Evolutionary conservation across 2,888 invertebrate genomes (phyloP).

Genomic region (Clitarchus hookeri): DNA sequence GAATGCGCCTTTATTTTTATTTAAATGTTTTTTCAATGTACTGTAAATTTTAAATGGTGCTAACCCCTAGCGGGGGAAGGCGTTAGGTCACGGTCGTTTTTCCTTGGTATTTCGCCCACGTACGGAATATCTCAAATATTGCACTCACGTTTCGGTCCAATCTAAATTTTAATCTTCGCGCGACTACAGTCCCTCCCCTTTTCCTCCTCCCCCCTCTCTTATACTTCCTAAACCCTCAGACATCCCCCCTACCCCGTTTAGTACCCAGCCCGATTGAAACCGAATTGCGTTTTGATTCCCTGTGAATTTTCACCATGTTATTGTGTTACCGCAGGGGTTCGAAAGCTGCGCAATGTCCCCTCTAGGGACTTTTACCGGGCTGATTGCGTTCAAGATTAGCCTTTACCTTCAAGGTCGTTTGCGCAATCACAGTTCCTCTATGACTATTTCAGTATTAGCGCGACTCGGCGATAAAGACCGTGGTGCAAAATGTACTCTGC

Average conservation of each 20-base stretch:
- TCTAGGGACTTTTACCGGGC: no score
- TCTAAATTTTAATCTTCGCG: conserved; percentile 14
- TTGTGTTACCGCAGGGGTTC: neutral
- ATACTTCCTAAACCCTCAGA: neutral
- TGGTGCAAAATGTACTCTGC: no score
- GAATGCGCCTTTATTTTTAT: conserved; percentile 2
- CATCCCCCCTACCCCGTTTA: neutral
- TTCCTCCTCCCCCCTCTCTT: neutral
- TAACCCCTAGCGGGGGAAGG: neutral
- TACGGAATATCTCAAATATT: conserved; percentile 14
- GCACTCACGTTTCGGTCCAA: conserved; percentile 14
- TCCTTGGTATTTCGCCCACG: neutral
- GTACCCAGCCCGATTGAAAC: neutral
- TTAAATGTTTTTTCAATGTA: neutral
- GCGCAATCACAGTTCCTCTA: no score
- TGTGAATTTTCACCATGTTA: neutral
- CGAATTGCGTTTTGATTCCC: conserved; percentile 14
- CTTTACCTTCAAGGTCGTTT: no score
- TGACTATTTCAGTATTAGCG: no score
- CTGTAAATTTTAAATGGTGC: neutral
- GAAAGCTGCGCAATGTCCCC: no score
- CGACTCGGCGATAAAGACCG: no score
- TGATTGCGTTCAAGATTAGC: no score
- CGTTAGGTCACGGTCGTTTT: neutral
- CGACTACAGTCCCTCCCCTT: neutral